A percentile compares a stretch with the other conserved stretches of the same genome.
Evolutionary conservation across 2,113 vertebrate species (phyloP).

Genomic region (Hyperopisus bebe): DNA sequence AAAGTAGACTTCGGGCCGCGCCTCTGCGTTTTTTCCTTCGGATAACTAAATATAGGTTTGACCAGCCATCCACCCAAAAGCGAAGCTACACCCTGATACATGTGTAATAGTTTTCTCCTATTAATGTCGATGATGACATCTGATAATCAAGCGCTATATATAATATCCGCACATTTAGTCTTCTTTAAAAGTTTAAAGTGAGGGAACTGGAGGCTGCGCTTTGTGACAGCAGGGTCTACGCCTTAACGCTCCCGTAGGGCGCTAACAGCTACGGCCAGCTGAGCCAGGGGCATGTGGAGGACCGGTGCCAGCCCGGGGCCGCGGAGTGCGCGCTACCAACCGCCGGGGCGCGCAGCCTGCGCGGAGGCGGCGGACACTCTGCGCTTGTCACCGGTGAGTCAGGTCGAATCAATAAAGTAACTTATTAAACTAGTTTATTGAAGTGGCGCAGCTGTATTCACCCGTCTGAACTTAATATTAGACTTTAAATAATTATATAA

Average conservation of each 20-base stretch:
- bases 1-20: no score
- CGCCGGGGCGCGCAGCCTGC: slow-evolving; percentile 47
- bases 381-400: slow-evolving; percentile 68
- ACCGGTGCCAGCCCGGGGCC: slow-evolving; percentile 59
- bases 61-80: background rate
- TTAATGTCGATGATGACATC: background rate
- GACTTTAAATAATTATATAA: background rate
- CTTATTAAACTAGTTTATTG: background rate
- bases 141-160: background rate
- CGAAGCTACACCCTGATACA: background rate
- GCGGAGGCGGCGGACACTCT: slow-evolving; percentile 83
- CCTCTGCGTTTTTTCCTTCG: background rate
- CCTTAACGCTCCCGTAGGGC: slow-evolving; percentile 58
- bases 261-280: slow-evolving; percentile 90
- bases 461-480: background rate
- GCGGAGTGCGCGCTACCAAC: slow-evolving; percentile 32
- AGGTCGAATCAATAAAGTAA: background rate
- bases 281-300: slow-evolving; percentile 75
- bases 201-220: background rate
- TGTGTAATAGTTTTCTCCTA: background rate
- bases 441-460: background rate
- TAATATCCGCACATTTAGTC: background rate
- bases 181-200: background rate
- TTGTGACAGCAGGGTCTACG: background rate
- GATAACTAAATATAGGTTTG: background rate